phyloP scores from a whole-genome alignment of 2,113 vertebrate species.

The Nyctereutes procyonoides region DNA sequence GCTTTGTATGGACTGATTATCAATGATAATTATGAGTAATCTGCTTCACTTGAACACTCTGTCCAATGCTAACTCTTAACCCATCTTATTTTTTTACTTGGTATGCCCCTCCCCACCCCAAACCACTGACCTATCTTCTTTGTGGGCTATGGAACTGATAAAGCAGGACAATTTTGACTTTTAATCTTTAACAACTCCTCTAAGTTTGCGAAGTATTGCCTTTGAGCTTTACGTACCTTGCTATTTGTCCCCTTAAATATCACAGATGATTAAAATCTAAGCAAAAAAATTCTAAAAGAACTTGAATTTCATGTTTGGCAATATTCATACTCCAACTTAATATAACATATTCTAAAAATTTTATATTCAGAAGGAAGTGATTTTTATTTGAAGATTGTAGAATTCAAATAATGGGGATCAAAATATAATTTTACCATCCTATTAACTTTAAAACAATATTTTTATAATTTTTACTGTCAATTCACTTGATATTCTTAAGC shows the following conservation, averaged over 20 bases:
- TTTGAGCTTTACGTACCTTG: background rate
- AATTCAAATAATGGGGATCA: conserved; percentile 38
- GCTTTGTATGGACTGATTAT: background rate
- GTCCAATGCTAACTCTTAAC: background rate
- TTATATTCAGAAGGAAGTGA: background rate
- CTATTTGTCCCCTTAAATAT: background rate
- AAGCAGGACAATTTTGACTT: background rate
- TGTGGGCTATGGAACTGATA: background rate
- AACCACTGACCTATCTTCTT: background rate
- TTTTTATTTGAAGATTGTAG: conserved; percentile 3
- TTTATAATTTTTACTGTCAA: background rate
- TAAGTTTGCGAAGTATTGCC: background rate
- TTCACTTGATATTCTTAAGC: conserved; percentile 13
- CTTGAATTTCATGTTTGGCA: background rate
- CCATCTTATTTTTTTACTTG: background rate
- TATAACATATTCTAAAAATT: background rate
- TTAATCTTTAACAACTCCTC: background rate
- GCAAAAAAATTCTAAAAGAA: background rate
- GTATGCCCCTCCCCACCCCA: background rate
- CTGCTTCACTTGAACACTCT: background rate
- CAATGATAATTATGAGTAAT: background rate
- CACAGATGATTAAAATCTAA: conserved; percentile 17
- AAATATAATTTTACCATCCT: background rate
- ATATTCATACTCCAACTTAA: background rate
- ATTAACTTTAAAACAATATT: background rate